These are phyloP conservation scores for Sorex araneus DNA, from an alignment of 2,113 vertebrate species.

Conservation along the genomic window DNA sequence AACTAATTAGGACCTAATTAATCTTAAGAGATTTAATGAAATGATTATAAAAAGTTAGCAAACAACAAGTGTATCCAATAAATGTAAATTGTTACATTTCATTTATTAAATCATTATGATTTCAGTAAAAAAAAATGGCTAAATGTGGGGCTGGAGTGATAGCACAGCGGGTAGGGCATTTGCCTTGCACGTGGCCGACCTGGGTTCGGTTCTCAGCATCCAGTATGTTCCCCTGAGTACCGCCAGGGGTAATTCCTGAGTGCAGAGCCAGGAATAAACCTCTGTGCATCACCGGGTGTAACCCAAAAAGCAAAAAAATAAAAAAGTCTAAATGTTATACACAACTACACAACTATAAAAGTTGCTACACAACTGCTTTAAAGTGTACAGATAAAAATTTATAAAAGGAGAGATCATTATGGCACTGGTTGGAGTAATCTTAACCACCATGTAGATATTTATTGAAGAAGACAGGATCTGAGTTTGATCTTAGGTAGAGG, in stretches of 20 bases:
- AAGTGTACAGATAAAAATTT: slow-evolving; percentile 31
- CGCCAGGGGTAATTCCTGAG: no score
- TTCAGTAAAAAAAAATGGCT: slow-evolving; percentile 24
- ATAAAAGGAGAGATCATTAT: not conserved
- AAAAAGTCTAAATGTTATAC: not conserved
- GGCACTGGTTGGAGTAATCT: not conserved
- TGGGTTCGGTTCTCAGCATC: no score
- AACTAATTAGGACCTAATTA: not conserved
- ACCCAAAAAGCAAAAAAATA: no score
- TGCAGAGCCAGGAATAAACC: no score
- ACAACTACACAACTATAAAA: not conserved
- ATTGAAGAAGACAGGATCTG: not conserved
- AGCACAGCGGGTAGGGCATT: no score
- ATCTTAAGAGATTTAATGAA: not conserved
- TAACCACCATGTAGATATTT: not conserved
- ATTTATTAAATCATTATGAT: not conserved
- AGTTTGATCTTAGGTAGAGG: slow-evolving; percentile 19
- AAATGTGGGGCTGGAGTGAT: no score
- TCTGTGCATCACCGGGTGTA: no score
- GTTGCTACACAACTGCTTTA: not conserved
- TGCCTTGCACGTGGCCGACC: no score
- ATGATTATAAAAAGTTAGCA: not conserved
- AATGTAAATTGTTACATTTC: not conserved
- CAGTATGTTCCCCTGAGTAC: no score
- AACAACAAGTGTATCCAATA: not conserved